A percentile compares a stretch with the other conserved stretches of the same genome.
Evolutionary conservation across 2,888 invertebrate species (phyloP).

Genomic region (Boloria selene): DNA sequence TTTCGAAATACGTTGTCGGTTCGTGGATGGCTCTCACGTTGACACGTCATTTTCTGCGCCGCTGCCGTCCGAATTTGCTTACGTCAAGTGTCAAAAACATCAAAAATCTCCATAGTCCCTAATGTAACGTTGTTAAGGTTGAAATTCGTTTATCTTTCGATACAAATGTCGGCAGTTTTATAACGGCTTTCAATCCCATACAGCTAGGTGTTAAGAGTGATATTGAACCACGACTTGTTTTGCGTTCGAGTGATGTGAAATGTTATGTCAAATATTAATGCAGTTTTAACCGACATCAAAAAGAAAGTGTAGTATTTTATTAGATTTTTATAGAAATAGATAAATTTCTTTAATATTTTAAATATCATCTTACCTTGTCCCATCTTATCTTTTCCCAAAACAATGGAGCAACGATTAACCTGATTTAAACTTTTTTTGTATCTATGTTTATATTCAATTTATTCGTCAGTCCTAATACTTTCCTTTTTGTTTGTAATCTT

Average conservation of each 20-base stretch:
- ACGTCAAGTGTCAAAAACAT: slow-evolving; percentile 50
- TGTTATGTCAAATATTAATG: slow-evolving; percentile 1
- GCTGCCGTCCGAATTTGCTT: slow-evolving; percentile 63
- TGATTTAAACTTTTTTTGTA: too few species aligned
- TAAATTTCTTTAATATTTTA: not conserved
- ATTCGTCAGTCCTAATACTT: too few species aligned
- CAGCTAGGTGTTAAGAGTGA: slow-evolving; percentile 27
- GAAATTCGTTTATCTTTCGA: slow-evolving; percentile 2
- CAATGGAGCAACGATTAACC: too few species aligned
- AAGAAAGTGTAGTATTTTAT: too few species aligned
- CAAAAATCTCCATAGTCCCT: not conserved
- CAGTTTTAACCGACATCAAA: not conserved
- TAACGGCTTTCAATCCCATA: slow-evolving; percentile 20
- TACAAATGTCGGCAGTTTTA: slow-evolving; percentile 12
- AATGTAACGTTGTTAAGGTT: not conserved
- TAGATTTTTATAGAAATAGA: not conserved
- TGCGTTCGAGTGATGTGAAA: slow-evolving; percentile 10
- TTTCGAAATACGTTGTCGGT: slow-evolving; percentile 23
- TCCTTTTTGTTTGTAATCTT: too few species aligned
- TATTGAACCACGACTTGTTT: slow-evolving; percentile 18
- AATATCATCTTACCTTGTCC: too few species aligned
- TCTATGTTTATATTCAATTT: too few species aligned
- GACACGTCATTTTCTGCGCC: slow-evolving; percentile 77
- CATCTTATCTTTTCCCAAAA: too few species aligned
- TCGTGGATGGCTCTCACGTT: slow-evolving; percentile 45